Evolutionary conservation across 1,140 invertebrate species (phyloP).

Genomic region (Antheraea mylitta): DNA sequence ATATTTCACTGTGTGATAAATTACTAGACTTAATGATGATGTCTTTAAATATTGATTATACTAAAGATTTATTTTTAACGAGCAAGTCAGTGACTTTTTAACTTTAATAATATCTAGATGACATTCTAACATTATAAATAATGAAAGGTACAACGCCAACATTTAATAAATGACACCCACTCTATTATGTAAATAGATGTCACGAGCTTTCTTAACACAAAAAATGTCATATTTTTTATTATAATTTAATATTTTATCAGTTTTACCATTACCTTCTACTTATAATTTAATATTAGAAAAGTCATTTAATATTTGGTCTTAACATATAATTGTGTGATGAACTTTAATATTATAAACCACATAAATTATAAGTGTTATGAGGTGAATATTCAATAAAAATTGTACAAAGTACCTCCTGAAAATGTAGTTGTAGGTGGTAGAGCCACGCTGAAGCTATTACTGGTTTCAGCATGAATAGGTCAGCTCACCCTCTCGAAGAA

Average conservation of each 20-base stretch:
- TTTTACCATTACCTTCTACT: too few relatives aligned
- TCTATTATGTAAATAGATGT: conserved; percentile 5
- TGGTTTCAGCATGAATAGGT: too few relatives aligned
- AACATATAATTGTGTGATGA: too few relatives aligned
- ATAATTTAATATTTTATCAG: neutral
- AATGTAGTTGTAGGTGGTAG: too few relatives aligned
- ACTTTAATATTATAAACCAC: too few relatives aligned
- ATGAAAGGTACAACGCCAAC: neutral
- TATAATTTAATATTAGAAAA: too few relatives aligned
- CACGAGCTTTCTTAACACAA: neutral
- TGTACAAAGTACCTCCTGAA: too few relatives aligned
- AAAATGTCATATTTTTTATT: neutral
- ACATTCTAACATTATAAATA: neutral
- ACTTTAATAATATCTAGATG: neutral
- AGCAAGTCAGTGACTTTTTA: neutral
- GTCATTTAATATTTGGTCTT: too few relatives aligned
- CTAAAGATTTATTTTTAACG: neutral
- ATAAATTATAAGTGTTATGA: too few relatives aligned
- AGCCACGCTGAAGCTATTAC: too few relatives aligned
- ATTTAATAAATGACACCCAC: neutral
- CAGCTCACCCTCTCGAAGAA: too few relatives aligned
- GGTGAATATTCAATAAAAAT: too few relatives aligned
- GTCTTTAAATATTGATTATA: conserved; percentile 1
- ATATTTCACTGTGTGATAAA: neutral
- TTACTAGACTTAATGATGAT: neutral